Base-by-base conservation (phyloP, 2,113 vertebrate species). In the Megalops atlanticus region DNA sequence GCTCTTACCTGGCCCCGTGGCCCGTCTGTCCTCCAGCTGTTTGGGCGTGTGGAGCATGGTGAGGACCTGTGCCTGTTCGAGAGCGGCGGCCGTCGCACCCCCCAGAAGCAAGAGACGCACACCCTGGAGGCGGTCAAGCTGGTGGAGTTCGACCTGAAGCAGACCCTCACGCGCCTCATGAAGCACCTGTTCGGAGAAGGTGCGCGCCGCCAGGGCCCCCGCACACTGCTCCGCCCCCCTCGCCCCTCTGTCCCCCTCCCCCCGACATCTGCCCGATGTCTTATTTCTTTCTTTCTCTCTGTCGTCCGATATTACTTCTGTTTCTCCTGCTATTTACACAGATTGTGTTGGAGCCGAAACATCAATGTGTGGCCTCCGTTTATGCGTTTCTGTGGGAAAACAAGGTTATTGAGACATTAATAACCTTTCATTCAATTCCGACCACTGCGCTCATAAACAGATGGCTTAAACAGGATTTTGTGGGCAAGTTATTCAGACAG, bases 41-140 rank as follows among this genome's bases (percentile, higher is more conserved):
- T 99, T 90, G 94, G 92, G 0, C 82, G 6, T 45, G 86, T 97
- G 31, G 77, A 92, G 58, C 86, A 89, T 14, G 95, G 94, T 0
- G 95, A 96, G 79, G 88, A 90, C 0, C 91, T 97, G 52, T 90
- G 90, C 27, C 89, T 99, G 82, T 97, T 98, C 69, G 98, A 99
- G 90, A 76, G 82, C 0, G 90, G 92, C 0, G 94, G 95, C 0
- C 92, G 87, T 2, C 93, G 96, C 43, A 95, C 96, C 1, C 84
- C 93, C 0, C 91, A 93, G 70, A 99, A 99, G 80, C 98, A 99
- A 84, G 94, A 96, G 80, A 86, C 83, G 0, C 98, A 99, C 85
- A 95, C 94, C 1, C 92, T 97, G 94, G 98, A 99, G 91, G 97
- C 98, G 0, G 88, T 94, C 41, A 97, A 96, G 86, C 94, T 99